Evolutionary conservation across 2,888 invertebrate species (phyloP), one percentile per base, ranked within the genome.

Genomic region (Cerastis leucographa): DNA sequence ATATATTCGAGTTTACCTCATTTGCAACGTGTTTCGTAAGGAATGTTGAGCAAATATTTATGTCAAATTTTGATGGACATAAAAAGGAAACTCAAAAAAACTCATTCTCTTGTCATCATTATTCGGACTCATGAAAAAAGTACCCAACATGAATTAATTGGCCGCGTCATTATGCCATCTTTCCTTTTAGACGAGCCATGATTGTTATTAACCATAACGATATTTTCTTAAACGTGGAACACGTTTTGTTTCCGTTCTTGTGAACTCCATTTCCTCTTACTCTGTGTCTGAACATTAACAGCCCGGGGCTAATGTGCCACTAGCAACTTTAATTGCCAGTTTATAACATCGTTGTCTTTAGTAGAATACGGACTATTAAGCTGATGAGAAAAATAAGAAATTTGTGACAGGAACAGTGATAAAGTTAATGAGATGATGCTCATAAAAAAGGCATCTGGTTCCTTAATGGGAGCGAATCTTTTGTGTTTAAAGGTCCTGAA

Each of bases 291-390:
- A 51, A 29, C 66, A 82, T 78, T 78, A 85, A 79, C 75, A 80
- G 61, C 59, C 78, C 40, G 46, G 12, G 1, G 78, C 76, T 85
- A 85, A 87, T 84, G 84, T 72, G 70, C 74, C 49, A 74, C 78
- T 77, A 71, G 67, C 65, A 77, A 83, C 76, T 85, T 83, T 85
- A 85, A 86, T 83, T 83, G 86, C 75, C 72, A 78, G 76, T 78
- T 85, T 77, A 83, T 78, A 75, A 68, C 68, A 65, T 76, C 81
- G 69, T 81, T 85, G 69, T 70, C 78, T 87, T 83, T 69, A 78
- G 71, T 72, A 73, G n/a, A 71, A 51, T 78, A 82, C 35, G 44
- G 66, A 64, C 77, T 71, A 68, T 77, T 78, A 73, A 70, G 70
- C 70, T 54, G 56, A 84, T 72, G 72, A 78, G 69, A 67, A 83